Conservation (phyloP, 1,140 invertebrate genomes). For the Holotrichia oblita region DNA sequence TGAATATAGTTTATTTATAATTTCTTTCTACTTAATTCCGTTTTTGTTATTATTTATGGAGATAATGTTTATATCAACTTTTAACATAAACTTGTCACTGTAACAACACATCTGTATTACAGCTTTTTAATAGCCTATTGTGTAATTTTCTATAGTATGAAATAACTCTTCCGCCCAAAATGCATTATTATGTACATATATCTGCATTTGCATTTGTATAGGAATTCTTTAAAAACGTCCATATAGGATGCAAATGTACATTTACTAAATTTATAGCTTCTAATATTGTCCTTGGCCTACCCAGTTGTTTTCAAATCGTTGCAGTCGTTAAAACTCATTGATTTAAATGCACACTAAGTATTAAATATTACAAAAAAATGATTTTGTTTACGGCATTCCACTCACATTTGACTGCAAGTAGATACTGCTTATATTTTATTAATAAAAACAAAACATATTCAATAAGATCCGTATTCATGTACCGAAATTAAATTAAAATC, state of each 20-base stretch:
- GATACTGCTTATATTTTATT: slow-evolving; percentile 6
- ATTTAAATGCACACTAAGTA: not conserved
- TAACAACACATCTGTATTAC: not conserved
- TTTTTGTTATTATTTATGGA: too few relatives aligned
- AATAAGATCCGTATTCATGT: not conserved
- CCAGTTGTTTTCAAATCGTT: too few relatives aligned
- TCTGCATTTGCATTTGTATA: not conserved
- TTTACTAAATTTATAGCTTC: not conserved
- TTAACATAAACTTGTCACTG: not conserved
- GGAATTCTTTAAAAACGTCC: not conserved
- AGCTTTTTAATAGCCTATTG: not conserved
- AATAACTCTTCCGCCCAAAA: not conserved
- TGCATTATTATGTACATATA: not conserved
- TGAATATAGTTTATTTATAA: too few relatives aligned
- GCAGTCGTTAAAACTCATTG: too few relatives aligned
- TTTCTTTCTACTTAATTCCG: too few relatives aligned
- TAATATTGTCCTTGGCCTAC: too few relatives aligned
- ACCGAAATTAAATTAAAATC: not conserved
- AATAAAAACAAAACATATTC: not conserved
- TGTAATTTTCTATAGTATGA: not conserved
- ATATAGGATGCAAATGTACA: not conserved
- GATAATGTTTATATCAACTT: too few relatives aligned
- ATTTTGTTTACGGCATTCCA: not conserved
- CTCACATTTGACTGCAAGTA: not conserved
- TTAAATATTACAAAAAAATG: not conserved